Evolutionary conservation across 1,140 invertebrate species (phyloP).

Genomic region (Chionoecetes opilio): DNA sequence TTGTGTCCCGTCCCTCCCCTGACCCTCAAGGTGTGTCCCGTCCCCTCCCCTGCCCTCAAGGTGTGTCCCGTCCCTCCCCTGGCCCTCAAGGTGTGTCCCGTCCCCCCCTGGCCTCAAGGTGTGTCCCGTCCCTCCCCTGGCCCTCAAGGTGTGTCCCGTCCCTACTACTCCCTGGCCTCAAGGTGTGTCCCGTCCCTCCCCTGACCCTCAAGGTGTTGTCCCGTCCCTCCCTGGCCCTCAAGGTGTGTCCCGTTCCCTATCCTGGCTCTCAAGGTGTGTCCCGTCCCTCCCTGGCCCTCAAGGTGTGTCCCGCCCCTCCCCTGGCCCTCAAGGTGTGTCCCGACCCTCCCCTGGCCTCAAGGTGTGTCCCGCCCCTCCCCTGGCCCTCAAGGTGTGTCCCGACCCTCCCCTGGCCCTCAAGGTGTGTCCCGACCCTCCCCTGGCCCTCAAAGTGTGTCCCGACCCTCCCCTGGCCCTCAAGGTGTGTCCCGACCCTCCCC

Average conservation of each 20-base stretch:
- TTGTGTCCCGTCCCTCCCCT: slow-evolving; percentile 94
- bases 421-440: slow-evolving; percentile 95
- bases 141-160: slow-evolving; percentile 86
- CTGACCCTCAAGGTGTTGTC: slow-evolving; percentile 88
- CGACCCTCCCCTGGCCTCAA: too few species aligned
- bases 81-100: slow-evolving; percentile 86
- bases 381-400: slow-evolving; percentile 87
- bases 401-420: too few species aligned
- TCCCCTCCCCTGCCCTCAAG: too few species aligned
- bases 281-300: slow-evolving; percentile 92
- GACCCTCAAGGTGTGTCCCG: slow-evolving; percentile 86
- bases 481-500: slow-evolving; percentile 95
- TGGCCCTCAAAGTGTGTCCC: slow-evolving; percentile 87
- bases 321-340: slow-evolving; percentile 87
- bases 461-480: too few species aligned
- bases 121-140: slow-evolving; percentile 93
- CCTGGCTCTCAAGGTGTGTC: too few species aligned
- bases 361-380: slow-evolving; percentile 95
- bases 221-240: slow-evolving; percentile 92
- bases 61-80: slow-evolving; percentile 94
- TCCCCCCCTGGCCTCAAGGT: too few species aligned
- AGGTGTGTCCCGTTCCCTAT: slow-evolving; percentile 84
- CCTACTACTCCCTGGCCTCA: too few species aligned
- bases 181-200: slow-evolving; percentile 95
- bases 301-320: slow-evolving; percentile 92